These are phyloP conservation scores for Glaucidium brasilianum DNA, from an alignment of 2,113 vertebrate species.

Conservation along the genomic window DNA sequence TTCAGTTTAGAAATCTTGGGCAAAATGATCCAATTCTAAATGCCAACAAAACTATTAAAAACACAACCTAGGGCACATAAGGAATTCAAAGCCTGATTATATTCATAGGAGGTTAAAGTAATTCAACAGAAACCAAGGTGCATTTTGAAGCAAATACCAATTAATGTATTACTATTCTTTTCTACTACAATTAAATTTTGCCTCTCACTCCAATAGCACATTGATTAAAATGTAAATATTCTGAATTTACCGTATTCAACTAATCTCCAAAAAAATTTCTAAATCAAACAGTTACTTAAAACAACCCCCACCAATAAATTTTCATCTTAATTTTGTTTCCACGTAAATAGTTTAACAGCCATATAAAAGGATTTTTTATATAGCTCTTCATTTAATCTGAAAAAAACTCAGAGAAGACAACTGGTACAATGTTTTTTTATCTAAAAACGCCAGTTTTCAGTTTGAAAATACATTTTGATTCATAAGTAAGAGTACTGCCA, in stretches of 20 bases:
- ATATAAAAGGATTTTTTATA: not conserved
- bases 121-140: slow-evolving; percentile 56
- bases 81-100: slow-evolving; percentile 35
- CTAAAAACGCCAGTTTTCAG: not conserved
- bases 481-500: not conserved
- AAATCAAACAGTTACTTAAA: not conserved
- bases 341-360: not conserved
- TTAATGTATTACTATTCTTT: slow-evolving; percentile 41
- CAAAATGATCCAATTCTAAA: slow-evolving; percentile 18
- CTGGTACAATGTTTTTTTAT: not conserved
- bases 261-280: slow-evolving; percentile 4
- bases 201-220: not conserved
- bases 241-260: not conserved
- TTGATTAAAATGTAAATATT: not conserved
- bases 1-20: not conserved
- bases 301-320: not conserved
- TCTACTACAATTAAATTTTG: not conserved
- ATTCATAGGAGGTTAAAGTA: slow-evolving; percentile 41
- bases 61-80: slow-evolving; percentile 35
- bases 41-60: slow-evolving; percentile 14
- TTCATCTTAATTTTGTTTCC: not conserved
- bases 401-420: not conserved
- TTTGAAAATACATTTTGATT: not conserved
- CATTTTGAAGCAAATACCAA: slow-evolving; percentile 66
- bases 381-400: not conserved